Percentiles rank a stretch among this genome's conserved stretches.
Conservation (phyloP, 2,888 invertebrate species). For the Sarcophaga subvicina region DNA sequence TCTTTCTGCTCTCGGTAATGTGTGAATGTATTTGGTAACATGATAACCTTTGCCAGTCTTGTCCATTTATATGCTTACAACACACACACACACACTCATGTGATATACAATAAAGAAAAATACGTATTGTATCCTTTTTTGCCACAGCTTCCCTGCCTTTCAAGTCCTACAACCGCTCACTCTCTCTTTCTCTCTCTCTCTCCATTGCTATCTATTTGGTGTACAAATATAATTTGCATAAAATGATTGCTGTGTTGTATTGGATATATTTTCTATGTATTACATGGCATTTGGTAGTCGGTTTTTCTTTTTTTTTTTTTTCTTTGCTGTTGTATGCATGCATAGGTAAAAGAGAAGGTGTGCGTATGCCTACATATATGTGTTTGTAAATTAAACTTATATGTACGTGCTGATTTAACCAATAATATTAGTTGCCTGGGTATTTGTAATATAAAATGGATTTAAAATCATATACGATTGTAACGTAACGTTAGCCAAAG, state of each 20-base stretch:
- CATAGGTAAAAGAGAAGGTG: neutral
- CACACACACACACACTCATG: neutral
- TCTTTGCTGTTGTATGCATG: neutral
- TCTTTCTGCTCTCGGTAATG: neutral
- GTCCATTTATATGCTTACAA: constrained; percentile 56
- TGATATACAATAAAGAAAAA: too few species aligned
- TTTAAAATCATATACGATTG: constrained; percentile 37
- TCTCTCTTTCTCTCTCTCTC: neutral
- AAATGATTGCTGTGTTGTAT: constrained; percentile 59
- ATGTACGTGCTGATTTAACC: constrained; percentile 69
- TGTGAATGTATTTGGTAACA: constrained; percentile 61
- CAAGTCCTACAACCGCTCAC: too few species aligned
- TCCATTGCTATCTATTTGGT: constrained; percentile 22
- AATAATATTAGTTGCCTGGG: constrained; percentile 56
- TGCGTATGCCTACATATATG: constrained; percentile 29
- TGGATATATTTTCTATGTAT: constrained; percentile 27
- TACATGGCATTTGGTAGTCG: constrained; percentile 21
- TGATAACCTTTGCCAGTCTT: constrained; percentile 67
- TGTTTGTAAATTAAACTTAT: constrained; percentile 68
- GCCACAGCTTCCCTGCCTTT: neutral
- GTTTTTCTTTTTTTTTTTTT: too few species aligned
- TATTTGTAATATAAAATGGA: constrained; percentile 35
- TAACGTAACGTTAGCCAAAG: neutral
- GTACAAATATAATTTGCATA: constrained; percentile 59
- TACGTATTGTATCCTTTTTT: constrained; percentile 42